These are phyloP conservation scores for Drosophila subobscura DNA, from an alignment of 1,140 invertebrate species.

Conservation along the genomic window DNA sequence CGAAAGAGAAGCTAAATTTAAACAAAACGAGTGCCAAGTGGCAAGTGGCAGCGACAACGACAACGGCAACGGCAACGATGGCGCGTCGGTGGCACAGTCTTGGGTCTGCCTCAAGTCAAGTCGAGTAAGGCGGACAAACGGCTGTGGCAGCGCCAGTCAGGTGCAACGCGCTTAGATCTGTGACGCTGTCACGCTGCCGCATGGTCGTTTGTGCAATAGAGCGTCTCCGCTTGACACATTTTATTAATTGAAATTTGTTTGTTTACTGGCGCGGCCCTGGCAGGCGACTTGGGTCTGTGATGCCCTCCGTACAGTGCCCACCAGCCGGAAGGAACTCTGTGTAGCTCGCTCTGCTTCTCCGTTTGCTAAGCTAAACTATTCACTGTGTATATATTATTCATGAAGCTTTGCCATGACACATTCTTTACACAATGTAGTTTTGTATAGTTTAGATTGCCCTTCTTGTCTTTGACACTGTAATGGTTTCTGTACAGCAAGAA, in stretches of 20 bases:
- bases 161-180: constrained; percentile 52
- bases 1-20: constrained; percentile 59
- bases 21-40: constrained; percentile 53
- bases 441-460: too few species aligned
- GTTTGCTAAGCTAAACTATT: too few species aligned
- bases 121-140: constrained; percentile 5
- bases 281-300: constrained; percentile 23
- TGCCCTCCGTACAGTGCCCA: constrained; percentile 24
- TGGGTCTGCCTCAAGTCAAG: constrained; percentile 29
- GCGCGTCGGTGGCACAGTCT: constrained; percentile 13
- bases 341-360: background rate
- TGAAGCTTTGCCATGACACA: too few species aligned
- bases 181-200: constrained; percentile 20
- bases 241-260: constrained; percentile 81
- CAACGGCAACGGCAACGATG: constrained; percentile 10
- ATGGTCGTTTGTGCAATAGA: constrained; percentile 63
- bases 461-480: too few species aligned
- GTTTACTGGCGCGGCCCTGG: constrained; percentile 42
- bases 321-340: background rate
- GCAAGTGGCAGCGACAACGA: constrained; percentile 28
- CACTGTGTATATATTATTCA: too few species aligned
- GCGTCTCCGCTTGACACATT: constrained; percentile 75
- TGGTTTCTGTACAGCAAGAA: too few species aligned
- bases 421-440: too few species aligned
- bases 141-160: constrained; percentile 48